Percentiles rank a stretch among this genome's conserved stretches.
phyloP scores from a whole-genome alignment of 2,888 invertebrate species.

The Linyphia triangularis region DNA sequence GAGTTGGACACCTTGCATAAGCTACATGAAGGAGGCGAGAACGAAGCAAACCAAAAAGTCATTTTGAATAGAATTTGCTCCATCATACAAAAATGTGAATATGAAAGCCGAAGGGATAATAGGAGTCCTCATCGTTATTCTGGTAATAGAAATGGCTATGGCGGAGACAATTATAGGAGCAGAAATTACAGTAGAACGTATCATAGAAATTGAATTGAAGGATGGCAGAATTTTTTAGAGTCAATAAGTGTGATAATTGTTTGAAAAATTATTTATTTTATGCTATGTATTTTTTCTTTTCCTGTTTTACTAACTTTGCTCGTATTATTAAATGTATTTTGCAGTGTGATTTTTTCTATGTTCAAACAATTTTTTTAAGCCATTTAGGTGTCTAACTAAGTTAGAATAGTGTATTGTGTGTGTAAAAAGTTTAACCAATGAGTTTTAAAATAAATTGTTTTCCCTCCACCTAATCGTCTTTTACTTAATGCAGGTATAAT shows the following conservation, averaged over 20 bases:
- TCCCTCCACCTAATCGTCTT: too few relatives aligned
- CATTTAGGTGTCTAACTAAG: not conserved
- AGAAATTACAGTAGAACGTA: not conserved
- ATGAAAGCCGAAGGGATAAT: not conserved
- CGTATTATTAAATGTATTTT: not conserved
- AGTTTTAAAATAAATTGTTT: not conserved
- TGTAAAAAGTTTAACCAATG: not conserved
- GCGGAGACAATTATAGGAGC: not conserved
- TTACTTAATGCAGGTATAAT: too few relatives aligned
- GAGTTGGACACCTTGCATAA: not conserved
- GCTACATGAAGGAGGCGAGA: not conserved
- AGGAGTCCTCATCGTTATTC: not conserved
- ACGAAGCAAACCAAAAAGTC: not conserved
- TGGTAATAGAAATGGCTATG: not conserved
- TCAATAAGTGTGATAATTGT: not conserved
- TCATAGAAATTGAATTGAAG: not conserved
- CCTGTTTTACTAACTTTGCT: not conserved
- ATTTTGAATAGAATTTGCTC: constrained; percentile 16
- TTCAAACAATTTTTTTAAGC: too few relatives aligned
- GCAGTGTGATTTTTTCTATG: not conserved
- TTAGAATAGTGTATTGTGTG: not conserved
- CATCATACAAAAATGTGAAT: not conserved
- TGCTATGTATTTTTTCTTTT: not conserved
- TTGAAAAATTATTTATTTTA: not conserved
- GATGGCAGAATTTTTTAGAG: not conserved